Percentiles rank a stretch among this genome's conserved stretches.
phyloP scores from a whole-genome alignment of 2,888 invertebrate species.

The Cheiracanthium punctorium region DNA sequence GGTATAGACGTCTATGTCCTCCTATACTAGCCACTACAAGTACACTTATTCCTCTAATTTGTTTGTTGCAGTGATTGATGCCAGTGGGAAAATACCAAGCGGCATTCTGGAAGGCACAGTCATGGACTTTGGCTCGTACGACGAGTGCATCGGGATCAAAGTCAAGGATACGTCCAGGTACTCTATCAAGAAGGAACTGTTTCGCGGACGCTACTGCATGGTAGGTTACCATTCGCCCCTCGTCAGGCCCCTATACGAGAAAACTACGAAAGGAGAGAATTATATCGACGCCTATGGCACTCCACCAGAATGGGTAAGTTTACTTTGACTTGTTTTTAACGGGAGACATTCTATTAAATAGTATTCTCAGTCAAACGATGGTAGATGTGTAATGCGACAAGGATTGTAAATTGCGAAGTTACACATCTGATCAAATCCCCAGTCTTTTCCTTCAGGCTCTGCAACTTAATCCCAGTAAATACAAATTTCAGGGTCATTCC shows the following conservation, averaged over 20 bases:
- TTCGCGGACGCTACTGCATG: constrained; percentile 74
- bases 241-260: constrained; percentile 4
- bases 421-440: too few relatives aligned
- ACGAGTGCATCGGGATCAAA: constrained; percentile 73
- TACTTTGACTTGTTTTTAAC: neutral
- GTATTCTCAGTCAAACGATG: neutral
- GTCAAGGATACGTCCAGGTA: constrained; percentile 63
- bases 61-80: constrained; percentile 61
- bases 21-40: too few relatives aligned
- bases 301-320: constrained; percentile 56
- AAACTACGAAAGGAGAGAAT: constrained; percentile 12
- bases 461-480: too few relatives aligned
- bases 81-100: constrained; percentile 73
- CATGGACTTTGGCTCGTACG: constrained; percentile 75
- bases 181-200: constrained; percentile 58
- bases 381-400: too few relatives aligned
- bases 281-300: constrained; percentile 44
- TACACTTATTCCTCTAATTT: too few relatives aligned
- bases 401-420: too few relatives aligned
- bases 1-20: too few relatives aligned
- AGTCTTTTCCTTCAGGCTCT: too few relatives aligned
- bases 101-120: constrained; percentile 76
- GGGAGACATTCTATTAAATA: neutral
- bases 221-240: constrained; percentile 52
- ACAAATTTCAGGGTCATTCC: too few relatives aligned